phyloP scores from a whole-genome alignment of 2,888 invertebrate species.

The Caenorhabditis doughertyi region DNA sequence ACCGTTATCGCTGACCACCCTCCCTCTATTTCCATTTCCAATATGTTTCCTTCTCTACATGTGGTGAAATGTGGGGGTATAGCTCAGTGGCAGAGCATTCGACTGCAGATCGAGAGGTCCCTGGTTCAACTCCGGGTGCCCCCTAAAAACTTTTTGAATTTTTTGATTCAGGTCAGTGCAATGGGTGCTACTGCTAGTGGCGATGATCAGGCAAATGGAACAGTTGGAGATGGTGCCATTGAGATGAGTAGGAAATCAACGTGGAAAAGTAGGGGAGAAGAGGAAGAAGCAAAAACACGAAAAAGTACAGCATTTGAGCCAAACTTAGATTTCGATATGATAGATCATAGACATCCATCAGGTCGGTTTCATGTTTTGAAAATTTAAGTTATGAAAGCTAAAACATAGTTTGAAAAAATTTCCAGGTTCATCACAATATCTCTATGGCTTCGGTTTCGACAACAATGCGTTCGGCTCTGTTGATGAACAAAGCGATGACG shows the following conservation, averaged over 20 bases:
- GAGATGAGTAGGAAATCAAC: conserved; percentile 39
- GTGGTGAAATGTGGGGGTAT: conserved; percentile 66
- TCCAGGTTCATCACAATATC: conserved; percentile 54
- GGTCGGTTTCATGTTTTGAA: conserved; percentile 6
- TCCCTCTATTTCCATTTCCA: not conserved
- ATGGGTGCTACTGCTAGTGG: conserved; percentile 14
- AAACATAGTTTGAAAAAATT: not conserved
- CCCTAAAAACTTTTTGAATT: conserved; percentile 70
- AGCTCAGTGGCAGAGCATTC: conserved; percentile 80
- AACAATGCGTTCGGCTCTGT: conserved; percentile 33
- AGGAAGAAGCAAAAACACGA: conserved; percentile 22
- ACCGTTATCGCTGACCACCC: not conserved
- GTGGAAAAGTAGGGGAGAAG: conserved; percentile 28
- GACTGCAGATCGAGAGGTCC: conserved; percentile 82
- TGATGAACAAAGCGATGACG: conserved; percentile 44
- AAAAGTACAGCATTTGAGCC: conserved; percentile 73
- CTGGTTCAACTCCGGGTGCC: conserved; percentile 81
- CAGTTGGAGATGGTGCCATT: conserved; percentile 3
- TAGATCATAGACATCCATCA: conserved; percentile 57
- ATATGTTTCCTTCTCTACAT: not conserved
- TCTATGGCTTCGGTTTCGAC: conserved; percentile 62
- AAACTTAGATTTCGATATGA: conserved; percentile 73
- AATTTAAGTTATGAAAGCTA: not conserved
- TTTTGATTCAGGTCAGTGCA: conserved; percentile 34
- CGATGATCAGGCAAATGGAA: conserved; percentile 12